Evolutionary conservation across 2,113 vertebrate species (phyloP).

Genomic region (Stigmatopora nigra): DNA sequence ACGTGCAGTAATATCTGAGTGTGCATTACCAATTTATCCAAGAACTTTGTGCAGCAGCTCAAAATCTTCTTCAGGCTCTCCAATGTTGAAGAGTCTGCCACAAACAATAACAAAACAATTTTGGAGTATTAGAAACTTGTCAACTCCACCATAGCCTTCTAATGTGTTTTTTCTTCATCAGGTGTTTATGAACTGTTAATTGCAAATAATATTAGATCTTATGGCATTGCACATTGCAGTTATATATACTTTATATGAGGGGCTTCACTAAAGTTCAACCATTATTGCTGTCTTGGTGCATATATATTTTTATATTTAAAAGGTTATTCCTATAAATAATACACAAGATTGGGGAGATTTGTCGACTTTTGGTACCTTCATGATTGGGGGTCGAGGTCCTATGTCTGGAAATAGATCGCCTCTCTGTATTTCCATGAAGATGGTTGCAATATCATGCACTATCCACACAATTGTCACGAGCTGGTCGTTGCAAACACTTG

Average conservation of each 20-base stretch:
- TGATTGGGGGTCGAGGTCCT: neutral
- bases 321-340: neutral
- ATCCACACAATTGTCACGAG: neutral
- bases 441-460: conserved; percentile 22
- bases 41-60: conserved; percentile 38
- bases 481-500: neutral
- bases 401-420: neutral
- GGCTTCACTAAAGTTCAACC: neutral
- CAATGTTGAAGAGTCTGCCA: conserved; percentile 13
- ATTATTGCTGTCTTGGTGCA: neutral
- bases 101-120: conserved; percentile 4
- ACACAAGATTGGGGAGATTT: neutral
- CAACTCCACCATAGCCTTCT: too few species aligned
- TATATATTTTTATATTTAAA: neutral
- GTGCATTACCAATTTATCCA: conserved; percentile 35
- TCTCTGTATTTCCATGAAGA: conserved; percentile 16
- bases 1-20: neutral
- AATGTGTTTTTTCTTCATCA: too few species aligned
- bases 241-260: too few species aligned
- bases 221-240: too few species aligned
- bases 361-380: neutral
- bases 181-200: too few species aligned
- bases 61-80: conserved; percentile 39
- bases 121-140: neutral
- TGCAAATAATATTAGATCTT: too few species aligned